Conservation (phyloP, 2,113 vertebrate species). For the Sceloporus tristichus region DNA sequence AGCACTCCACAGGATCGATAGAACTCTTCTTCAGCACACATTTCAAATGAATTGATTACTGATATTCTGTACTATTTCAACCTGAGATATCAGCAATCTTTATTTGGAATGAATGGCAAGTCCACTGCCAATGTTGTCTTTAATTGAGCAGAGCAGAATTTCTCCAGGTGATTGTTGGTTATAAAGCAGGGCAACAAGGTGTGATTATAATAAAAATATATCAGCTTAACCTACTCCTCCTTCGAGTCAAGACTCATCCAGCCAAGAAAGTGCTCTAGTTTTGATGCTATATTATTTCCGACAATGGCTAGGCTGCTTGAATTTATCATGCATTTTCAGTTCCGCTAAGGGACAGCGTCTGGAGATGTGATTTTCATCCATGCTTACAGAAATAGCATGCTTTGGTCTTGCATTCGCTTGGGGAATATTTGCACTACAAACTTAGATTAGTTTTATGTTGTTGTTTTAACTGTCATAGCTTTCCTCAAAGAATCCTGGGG, state of each 20-base stretch:
- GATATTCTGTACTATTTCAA: not conserved
- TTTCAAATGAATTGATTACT: too few species aligned
- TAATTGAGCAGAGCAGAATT: constrained; percentile 29
- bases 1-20: too few species aligned
- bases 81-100: not conserved
- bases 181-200: constrained; percentile 2
- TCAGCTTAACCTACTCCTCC: not conserved
- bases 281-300: constrained; percentile 27
- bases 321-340: constrained; percentile 33
- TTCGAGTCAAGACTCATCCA: not conserved
- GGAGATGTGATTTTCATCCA: constrained; percentile 12
- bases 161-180: constrained; percentile 30
- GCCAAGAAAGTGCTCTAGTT: constrained; percentile 10
- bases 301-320: constrained; percentile 31
- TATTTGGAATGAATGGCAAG: constrained; percentile 6
- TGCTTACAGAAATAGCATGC: not conserved
- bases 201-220: constrained; percentile 44
- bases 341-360: constrained; percentile 41
- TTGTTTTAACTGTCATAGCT: not conserved
- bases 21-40: too few species aligned
- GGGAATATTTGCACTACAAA: not conserved
- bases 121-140: not conserved
- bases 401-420: not conserved
- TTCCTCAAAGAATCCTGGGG: not conserved
- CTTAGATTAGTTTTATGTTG: not conserved